These are phyloP conservation scores for Euspilapteryx auroguttella DNA, from an alignment of 2,888 invertebrate genomes.

Conservation along the genomic window DNA sequence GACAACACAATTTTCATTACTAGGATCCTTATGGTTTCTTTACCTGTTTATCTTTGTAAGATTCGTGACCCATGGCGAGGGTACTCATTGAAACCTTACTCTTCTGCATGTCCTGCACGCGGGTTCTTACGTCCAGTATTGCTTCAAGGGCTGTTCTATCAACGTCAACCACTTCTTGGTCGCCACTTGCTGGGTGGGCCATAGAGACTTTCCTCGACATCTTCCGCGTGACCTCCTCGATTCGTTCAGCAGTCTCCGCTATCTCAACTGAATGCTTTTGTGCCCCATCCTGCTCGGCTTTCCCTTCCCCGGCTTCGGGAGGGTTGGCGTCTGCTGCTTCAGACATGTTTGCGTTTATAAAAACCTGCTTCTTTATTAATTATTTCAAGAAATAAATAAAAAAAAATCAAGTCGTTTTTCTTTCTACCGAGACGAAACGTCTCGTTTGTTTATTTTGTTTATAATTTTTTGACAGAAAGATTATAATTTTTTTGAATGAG, in stretches of 20 bases:
- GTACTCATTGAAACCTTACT: constrained; percentile 43
- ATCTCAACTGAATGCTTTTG: constrained; percentile 14
- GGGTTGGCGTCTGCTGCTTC: constrained; percentile 16
- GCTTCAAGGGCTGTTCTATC: constrained; percentile 41
- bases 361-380: too few species aligned
- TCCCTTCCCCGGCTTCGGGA: constrained; percentile 9
- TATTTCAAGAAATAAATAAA: too few species aligned
- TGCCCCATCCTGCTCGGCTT: constrained; percentile 7
- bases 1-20: too few species aligned
- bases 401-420: too few species aligned
- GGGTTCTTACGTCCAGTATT: constrained; percentile 38
- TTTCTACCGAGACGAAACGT: too few species aligned
- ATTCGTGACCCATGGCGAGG: constrained; percentile 36
- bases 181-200: too few species aligned
- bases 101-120: constrained; percentile 35
- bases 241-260: constrained; percentile 16
- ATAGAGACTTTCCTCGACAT: constrained; percentile 13
- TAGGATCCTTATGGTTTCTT: too few species aligned
- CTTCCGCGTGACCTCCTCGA: constrained; percentile 15
- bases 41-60: constrained; percentile 56
- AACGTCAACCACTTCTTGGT: constrained; percentile 21
- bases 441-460: too few species aligned
- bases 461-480: too few species aligned
- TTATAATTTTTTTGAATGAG: too few species aligned
- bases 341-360: too few species aligned